Conservation (phyloP, 1,140 invertebrate genomes). For the Varroa destructor region DNA sequence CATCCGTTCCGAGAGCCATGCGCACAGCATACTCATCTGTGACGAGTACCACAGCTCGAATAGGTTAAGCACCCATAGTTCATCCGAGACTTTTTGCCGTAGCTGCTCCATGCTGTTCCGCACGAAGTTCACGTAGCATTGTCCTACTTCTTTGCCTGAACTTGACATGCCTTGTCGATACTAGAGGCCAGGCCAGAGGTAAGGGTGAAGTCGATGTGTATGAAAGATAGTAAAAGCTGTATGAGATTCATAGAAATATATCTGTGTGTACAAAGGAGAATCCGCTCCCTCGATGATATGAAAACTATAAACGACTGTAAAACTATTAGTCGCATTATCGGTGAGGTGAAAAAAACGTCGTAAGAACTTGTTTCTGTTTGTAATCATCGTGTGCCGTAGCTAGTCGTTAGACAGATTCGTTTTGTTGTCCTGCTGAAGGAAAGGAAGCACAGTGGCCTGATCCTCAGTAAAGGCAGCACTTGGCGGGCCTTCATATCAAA, state of each 20-base stretch:
- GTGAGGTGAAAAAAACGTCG: no score
- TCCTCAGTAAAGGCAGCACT: no score
- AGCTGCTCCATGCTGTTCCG: constrained; percentile 94
- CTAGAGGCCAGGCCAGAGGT: constrained; percentile 29
- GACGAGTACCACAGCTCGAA: constrained; percentile 95
- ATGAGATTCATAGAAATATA: constrained; percentile 34
- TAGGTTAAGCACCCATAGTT: constrained; percentile 90
- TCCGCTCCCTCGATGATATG: no score
- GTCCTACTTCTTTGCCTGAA: constrained; percentile 82
- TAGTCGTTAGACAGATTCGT: no score
- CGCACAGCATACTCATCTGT: constrained; percentile 84
- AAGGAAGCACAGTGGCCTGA: no score
- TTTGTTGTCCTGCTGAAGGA: no score
- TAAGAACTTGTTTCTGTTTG: no score
- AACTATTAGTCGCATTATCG: no score
- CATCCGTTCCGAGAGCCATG: constrained; percentile 81
- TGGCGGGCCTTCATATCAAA: no score
- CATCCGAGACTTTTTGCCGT: constrained; percentile 86
- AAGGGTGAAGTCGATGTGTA: constrained; percentile 8
- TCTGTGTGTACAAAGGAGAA: constrained; percentile 33
- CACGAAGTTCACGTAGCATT: constrained; percentile 93
- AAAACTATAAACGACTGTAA: no score
- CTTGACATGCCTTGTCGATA: constrained; percentile 54
- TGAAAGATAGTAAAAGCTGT: constrained; percentile 10
- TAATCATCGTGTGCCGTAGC: no score